Evolutionary conservation across 1,140 invertebrate species (phyloP).

Genomic region (Drosophila auraria): DNA sequence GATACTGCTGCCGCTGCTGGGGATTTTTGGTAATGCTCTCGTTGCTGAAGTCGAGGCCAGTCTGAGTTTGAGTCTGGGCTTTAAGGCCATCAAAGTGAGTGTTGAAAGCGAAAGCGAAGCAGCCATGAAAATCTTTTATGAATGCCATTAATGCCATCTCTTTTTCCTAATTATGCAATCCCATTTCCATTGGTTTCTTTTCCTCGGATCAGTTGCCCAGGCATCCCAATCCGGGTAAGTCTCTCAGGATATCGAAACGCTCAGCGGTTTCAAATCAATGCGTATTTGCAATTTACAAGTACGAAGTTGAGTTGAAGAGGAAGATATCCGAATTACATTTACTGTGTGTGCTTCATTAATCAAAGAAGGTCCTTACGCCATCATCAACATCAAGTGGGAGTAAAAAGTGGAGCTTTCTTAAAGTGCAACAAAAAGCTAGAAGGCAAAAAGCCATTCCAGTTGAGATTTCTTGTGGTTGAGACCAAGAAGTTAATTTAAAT

Average conservation of each 20-base stretch:
- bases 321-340: conserved; percentile 68
- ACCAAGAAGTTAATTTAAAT: conserved; percentile 42
- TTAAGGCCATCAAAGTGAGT: conserved; percentile 83
- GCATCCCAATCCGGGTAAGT: conserved; percentile 80
- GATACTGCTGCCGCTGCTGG: conserved; percentile 79
- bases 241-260: conserved; percentile 23
- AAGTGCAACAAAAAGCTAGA: conserved; percentile 2
- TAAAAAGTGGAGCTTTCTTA: neutral
- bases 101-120: conserved; percentile 24
- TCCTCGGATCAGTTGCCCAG: conserved; percentile 63
- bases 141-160: conserved; percentile 65
- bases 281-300: conserved; percentile 33
- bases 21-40: conserved; percentile 79
- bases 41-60: conserved; percentile 72
- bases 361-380: conserved; percentile 47
- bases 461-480: conserved; percentile 21
- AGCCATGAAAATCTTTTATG: conserved; percentile 55
- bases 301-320: conserved; percentile 32
- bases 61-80: conserved; percentile 79
- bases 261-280: conserved; percentile 29
- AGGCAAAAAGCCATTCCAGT: neutral
- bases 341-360: conserved; percentile 74
- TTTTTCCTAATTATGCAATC: conserved; percentile 49
- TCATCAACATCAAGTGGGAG: neutral
- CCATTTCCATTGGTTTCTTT: conserved; percentile 1